Percentiles rank a stretch among this genome's conserved stretches.
These are phyloP conservation scores for Scophthalmus maximus DNA, from an alignment of 2,113 vertebrate genomes.

Conservation along the genomic window DNA sequence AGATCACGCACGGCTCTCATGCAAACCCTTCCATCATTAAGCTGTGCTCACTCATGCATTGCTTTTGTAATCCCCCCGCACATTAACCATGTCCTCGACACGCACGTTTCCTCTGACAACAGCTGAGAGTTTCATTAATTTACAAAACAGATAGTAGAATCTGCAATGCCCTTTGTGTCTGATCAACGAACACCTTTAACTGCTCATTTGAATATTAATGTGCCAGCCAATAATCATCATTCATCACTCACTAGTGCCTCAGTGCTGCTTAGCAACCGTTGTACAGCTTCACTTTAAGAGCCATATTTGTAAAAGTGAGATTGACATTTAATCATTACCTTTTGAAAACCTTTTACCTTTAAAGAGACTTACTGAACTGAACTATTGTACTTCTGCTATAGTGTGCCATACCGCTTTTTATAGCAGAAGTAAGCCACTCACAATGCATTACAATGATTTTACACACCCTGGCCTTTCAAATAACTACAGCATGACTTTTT, in stretches of 20 bases:
- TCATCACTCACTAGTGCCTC: slow-evolving; percentile 41
- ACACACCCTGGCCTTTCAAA: neutral
- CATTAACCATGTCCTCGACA: slow-evolving; percentile 34
- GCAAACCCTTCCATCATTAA: slow-evolving; percentile 59
- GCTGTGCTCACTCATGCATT: slow-evolving; percentile 34
- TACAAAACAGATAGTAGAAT: slow-evolving; percentile 25
- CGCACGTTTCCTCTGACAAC: slow-evolving; percentile 19
- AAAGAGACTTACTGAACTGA: slow-evolving; percentile 16
- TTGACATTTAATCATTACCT: slow-evolving; percentile 60
- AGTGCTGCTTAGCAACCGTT: slow-evolving; percentile 65
- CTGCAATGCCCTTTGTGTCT: slow-evolving; percentile 10
- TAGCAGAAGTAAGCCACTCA: neutral
- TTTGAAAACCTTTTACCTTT: slow-evolving; percentile 47
- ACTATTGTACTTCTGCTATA: neutral
- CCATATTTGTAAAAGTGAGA: slow-evolving; percentile 26
- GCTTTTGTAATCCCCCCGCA: slow-evolving; percentile 52
- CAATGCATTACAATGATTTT: neutral
- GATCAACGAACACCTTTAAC: slow-evolving; percentile 44
- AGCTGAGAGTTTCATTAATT: slow-evolving; percentile 38
- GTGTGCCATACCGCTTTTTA: neutral
- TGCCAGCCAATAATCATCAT: slow-evolving; percentile 43
- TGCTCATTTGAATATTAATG: slow-evolving; percentile 69
- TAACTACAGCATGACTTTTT: neutral
- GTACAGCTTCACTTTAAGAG: slow-evolving; percentile 49
- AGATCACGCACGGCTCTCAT: slow-evolving; percentile 60